phyloP scores from a whole-genome alignment of 1,140 invertebrate genomes.

The Adelges cooleyi region DNA sequence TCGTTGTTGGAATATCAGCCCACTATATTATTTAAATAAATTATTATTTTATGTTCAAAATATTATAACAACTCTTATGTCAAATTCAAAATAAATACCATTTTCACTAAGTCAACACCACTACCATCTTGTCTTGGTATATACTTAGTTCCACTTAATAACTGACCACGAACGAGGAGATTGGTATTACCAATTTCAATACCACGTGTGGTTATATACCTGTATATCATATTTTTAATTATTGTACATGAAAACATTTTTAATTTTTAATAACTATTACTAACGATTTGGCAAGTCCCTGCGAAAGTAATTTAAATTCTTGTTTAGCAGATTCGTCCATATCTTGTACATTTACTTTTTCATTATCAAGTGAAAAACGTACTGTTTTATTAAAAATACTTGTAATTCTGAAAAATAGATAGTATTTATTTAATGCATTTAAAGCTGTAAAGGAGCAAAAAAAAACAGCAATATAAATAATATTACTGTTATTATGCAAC shows the following conservation, averaged over 20 bases:
- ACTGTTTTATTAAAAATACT: slow-evolving; percentile 41
- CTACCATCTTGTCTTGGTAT: slow-evolving; percentile 39
- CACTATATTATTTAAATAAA: slow-evolving; percentile 24
- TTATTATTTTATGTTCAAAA: neutral
- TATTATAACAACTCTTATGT: too few species aligned
- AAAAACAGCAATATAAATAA: too few species aligned
- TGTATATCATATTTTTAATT: slow-evolving; percentile 20
- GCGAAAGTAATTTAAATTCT: slow-evolving; percentile 40
- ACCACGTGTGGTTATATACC: slow-evolving; percentile 50
- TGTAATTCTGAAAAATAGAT: slow-evolving; percentile 43
- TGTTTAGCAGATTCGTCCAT: slow-evolving; percentile 36
- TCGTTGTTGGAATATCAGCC: slow-evolving; percentile 21
- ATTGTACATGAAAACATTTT: slow-evolving; percentile 5
- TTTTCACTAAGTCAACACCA: slow-evolving; percentile 14
- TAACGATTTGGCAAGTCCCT: slow-evolving; percentile 42
- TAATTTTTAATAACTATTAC: slow-evolving; percentile 31
- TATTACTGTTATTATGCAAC: too few species aligned
- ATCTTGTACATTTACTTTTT: slow-evolving; percentile 36
- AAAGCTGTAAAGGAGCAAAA: too few species aligned
- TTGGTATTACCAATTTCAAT: slow-evolving; percentile 53
- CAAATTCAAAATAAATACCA: neutral
- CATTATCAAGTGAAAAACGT: slow-evolving; percentile 32
- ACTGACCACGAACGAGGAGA: slow-evolving; percentile 59
- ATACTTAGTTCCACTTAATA: slow-evolving; percentile 55
- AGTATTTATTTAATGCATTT: too few species aligned